These are phyloP conservation scores for Cerceris ruficornis DNA, from an alignment of 2,888 invertebrate genomes.

Conservation along the genomic window DNA sequence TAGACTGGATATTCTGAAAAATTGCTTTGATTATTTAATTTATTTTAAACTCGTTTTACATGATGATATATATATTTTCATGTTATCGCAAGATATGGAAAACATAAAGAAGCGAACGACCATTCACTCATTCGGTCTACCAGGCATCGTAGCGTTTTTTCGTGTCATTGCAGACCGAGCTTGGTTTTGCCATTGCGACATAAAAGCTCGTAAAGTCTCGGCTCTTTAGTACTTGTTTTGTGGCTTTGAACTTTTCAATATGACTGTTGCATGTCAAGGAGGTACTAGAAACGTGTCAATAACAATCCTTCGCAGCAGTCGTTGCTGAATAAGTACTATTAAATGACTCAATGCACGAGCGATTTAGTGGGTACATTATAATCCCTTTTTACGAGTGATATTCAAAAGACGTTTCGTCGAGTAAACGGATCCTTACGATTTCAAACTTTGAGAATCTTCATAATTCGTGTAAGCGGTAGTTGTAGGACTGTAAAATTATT, in stretches of 20 bases:
- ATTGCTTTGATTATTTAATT: no score
- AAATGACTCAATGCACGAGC: conserved; percentile 10
- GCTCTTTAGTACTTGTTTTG: conserved; percentile 8
- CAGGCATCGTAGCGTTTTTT: neutral
- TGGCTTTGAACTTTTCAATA: conserved; percentile 16
- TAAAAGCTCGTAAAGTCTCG: conserved; percentile 7
- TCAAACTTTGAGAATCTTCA: no score
- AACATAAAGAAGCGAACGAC: neutral
- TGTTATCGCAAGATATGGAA: neutral
- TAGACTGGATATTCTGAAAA: no score
- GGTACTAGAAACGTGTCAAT: conserved; percentile 17
- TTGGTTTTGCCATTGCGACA: neutral
- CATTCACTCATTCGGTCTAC: neutral
- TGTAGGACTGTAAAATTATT: no score
- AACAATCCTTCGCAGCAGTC: conserved; percentile 12
- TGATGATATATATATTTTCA: neutral
- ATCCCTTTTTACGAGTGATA: neutral
- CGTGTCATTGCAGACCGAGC: neutral
- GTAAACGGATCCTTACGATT: neutral
- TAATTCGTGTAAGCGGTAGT: no score
- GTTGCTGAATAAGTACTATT: conserved; percentile 15
- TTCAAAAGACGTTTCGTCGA: neutral
- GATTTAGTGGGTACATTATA: neutral
- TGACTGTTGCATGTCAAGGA: conserved; percentile 27
- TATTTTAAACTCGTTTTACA: neutral